Conservation (phyloP, 2,888 invertebrate genomes). For the Phengaris alcon region DNA sequence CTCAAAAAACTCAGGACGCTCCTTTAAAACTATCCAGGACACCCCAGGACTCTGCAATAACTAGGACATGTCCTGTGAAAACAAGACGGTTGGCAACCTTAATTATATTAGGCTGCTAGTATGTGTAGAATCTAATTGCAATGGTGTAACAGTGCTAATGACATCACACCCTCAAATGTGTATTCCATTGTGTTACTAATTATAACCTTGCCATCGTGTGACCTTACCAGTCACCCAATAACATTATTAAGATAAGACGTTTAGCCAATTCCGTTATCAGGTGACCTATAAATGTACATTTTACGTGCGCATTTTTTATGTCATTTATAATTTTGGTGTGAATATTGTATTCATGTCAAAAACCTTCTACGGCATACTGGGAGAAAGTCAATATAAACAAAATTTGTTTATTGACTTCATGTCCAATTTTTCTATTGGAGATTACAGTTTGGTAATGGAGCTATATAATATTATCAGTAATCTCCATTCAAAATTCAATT, state of each 20-base stretch:
- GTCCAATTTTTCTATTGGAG: too few species aligned
- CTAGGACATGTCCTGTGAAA: too few species aligned
- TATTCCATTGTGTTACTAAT: conserved; percentile 50
- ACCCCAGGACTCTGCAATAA: too few species aligned
- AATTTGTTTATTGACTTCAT: too few species aligned
- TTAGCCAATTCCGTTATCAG: conserved; percentile 5
- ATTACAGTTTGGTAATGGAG: too few species aligned
- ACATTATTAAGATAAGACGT: conserved; percentile 1
- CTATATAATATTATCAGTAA: too few species aligned
- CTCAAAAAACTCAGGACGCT: too few species aligned
- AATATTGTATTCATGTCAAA: background rate
- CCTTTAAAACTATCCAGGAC: too few species aligned
- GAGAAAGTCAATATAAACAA: too few species aligned
- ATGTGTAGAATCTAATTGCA: conserved; percentile 51
- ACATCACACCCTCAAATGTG: conserved; percentile 64
- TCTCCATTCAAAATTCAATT: too few species aligned
- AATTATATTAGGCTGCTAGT: background rate
- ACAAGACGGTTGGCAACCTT: too few species aligned
- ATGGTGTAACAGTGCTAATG: conserved; percentile 52
- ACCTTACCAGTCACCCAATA: background rate
- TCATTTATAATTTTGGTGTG: background rate
- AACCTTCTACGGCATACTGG: background rate
- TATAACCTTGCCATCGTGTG: conserved; percentile 44
- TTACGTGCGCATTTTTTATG: background rate
- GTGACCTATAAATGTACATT: background rate